These are phyloP conservation scores for Anser cygnoides DNA, from an alignment of 2,113 vertebrate genomes.

Conservation along the genomic window DNA sequence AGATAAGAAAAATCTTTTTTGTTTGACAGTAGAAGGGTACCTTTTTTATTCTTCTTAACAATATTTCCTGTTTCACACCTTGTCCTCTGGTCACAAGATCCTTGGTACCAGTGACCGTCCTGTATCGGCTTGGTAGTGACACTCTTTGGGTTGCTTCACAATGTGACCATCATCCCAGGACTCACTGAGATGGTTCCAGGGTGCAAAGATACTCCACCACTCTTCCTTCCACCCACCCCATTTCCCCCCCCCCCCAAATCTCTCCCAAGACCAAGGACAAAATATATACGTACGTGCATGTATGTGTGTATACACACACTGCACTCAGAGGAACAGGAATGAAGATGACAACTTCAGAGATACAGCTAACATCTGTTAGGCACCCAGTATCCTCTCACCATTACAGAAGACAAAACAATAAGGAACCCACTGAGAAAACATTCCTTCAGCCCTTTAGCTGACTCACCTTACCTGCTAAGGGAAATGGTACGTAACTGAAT, in stretches of 20 bases:
- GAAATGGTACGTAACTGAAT: not conserved
- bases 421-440: not conserved
- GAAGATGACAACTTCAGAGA: not conserved
- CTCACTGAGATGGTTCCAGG: fast-evolving
- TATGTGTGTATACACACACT: fast-evolving
- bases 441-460: not conserved
- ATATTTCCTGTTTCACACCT: not conserved
- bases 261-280: not conserved
- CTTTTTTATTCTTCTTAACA: not conserved
- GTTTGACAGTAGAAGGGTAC: not conserved
- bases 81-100: not conserved
- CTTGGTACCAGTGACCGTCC: not conserved
- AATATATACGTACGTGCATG: fast-evolving
- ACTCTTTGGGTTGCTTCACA: not conserved
- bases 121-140: fast-evolving
- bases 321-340: not conserved
- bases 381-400: not conserved
- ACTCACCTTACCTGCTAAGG: not conserved
- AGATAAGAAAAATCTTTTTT: not conserved
- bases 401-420: not conserved
- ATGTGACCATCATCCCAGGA: not conserved
- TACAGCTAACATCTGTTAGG: fast-evolving
- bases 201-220: not conserved
- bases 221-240: not conserved
- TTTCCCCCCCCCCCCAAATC: not conserved